phyloP scores from a whole-genome alignment of 1,140 invertebrate species.

The Drosophila kohkoa region DNA sequence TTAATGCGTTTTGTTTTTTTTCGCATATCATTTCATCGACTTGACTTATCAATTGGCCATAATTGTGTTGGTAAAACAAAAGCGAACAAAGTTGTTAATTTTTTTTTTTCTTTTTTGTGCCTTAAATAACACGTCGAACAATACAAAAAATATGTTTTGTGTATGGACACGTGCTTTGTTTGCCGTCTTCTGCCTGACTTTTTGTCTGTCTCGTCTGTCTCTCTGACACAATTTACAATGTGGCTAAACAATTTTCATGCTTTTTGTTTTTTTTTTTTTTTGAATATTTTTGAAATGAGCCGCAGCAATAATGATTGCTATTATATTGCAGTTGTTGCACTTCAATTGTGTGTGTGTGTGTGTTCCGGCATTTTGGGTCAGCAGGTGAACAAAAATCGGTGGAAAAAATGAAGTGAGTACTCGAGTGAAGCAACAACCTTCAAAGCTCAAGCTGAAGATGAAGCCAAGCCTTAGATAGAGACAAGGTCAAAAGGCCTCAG shows the following conservation, averaged over 20 bases:
- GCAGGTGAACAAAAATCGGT: slow-evolving; percentile 2
- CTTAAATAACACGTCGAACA: not conserved
- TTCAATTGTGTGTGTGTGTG: not conserved
- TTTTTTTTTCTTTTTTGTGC: not conserved
- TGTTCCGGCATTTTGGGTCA: slow-evolving; percentile 57
- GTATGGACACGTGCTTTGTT: slow-evolving; percentile 42
- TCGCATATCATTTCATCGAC: not conserved
- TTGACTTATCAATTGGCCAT: slow-evolving; percentile 1
- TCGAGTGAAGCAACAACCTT: not conserved
- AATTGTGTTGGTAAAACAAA: not conserved
- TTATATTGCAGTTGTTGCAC: slow-evolving; percentile 44
- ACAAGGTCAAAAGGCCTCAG: slow-evolving; percentile 6
- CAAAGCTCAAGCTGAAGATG: slow-evolving; percentile 2
- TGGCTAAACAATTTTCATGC: slow-evolving; percentile 52
- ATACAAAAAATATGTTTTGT: slow-evolving; percentile 1
- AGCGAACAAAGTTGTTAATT: not conserved
- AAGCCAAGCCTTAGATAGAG: slow-evolving; percentile 23
- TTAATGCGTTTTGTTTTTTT: not conserved
- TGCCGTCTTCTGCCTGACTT: slow-evolving; percentile 26
- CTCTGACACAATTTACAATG: slow-evolving; percentile 17
- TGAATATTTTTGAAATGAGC: slow-evolving; percentile 4
- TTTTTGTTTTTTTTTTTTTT: slow-evolving; percentile 9
- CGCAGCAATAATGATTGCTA: slow-evolving; percentile 14
- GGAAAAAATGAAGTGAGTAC: not conserved
- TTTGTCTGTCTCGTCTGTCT: not conserved